Percentiles rank a stretch among this genome's conserved stretches.
These are phyloP conservation scores for Spilarctia lutea DNA, from an alignment of 2,888 invertebrate genomes.

Conservation along the genomic window DNA sequence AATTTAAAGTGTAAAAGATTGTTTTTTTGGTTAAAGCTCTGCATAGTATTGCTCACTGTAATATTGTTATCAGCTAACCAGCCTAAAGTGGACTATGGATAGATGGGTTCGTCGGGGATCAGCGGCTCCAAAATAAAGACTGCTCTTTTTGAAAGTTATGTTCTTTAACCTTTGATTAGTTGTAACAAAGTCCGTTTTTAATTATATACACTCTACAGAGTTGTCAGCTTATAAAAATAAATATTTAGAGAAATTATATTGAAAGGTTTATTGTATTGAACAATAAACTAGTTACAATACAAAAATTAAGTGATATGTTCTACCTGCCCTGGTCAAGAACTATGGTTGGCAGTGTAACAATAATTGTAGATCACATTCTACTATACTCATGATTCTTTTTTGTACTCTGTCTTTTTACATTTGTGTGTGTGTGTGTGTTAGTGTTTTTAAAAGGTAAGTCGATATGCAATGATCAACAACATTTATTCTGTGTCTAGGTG, in stretches of 20 bases:
- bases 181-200: not conserved
- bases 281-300: not conserved
- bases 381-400: not conserved
- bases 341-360: not conserved
- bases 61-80: not conserved
- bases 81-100: too few species aligned
- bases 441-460: too few species aligned
- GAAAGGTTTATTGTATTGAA: too few species aligned
- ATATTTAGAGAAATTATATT: too few species aligned
- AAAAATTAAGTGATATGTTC: not conserved
- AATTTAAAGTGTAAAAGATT: not conserved
- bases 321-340: not conserved
- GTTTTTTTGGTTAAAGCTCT: not conserved
- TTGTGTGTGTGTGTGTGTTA: too few species aligned
- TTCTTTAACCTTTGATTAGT: not conserved
- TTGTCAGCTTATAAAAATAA: too few species aligned
- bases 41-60: not conserved
- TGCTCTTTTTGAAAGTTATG: not conserved
- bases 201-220: too few species aligned
- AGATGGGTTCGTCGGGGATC: too few species aligned
- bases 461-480: too few species aligned
- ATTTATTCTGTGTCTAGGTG: not conserved
- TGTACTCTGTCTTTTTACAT: too few species aligned
- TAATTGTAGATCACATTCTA: too few species aligned
- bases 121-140: not conserved